Evolutionary conservation across 2,113 vertebrate species (phyloP), one percentile per base, ranked within the genome.

Genomic region (Labrus mixtus): DNA sequence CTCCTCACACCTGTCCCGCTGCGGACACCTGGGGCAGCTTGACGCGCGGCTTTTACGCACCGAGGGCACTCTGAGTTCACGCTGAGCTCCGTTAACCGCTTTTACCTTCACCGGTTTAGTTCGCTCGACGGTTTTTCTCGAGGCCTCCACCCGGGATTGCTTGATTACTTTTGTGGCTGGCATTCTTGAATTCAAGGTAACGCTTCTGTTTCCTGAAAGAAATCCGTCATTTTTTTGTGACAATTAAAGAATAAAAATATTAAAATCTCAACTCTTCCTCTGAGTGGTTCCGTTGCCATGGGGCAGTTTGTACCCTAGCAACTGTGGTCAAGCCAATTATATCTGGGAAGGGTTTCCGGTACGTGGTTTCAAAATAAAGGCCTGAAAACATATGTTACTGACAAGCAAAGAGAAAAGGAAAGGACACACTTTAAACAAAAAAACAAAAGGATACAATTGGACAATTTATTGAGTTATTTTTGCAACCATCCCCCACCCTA

Each of bases 1-100:
- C 9, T 74, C 70, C 9, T 74, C 70, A 3, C 46, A n/a, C 33
- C 39, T 45, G 66, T 41, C 76, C 66, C 39, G 51, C 73, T 37
- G 78, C 48, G 61, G 64, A 53, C 53, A 39, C 50, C 79, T 58
- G 9, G 82, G 33, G 67, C 89, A 90, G 72, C 90, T 92, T 6
- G 78, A 74, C 16, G 90, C 87, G 68, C 89, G 85, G 59, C 39
- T 64, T 67, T 81, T 71, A 45, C 82, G 75, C 61, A 59, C 66
- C 25, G 77, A 46, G 2, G 62, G 63, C 0, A 15, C 71, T 55
- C 11, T 36, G 15, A 55, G 71, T 0, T 60, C 60, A 22, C 6
- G n/a, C 1, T 55, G 22, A 0, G 62, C 25, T 5, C 61, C 54
- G 37, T 3, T 22, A 3, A 43, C 37, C 8, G 45, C 65, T 69